These are phyloP conservation scores for Pelecanoides urinatrix DNA, from an alignment of 2,113 vertebrate species.

Conservation along the genomic window DNA sequence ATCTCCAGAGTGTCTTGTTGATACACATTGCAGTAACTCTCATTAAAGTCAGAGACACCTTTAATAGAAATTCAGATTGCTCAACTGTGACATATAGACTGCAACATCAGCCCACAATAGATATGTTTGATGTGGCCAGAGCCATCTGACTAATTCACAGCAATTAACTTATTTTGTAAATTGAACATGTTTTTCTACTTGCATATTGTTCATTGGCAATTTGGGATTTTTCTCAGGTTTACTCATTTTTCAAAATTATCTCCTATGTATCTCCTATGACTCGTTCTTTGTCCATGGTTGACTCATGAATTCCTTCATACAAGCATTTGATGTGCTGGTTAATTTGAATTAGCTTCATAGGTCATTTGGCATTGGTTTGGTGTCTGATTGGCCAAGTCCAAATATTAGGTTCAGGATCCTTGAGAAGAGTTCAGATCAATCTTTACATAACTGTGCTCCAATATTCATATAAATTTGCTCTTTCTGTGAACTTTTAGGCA, in stretches of 20 bases:
- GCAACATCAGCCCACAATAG: neutral
- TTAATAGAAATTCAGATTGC: neutral
- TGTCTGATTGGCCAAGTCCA: neutral
- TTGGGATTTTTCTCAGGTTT: constrained; percentile 46
- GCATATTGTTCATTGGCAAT: constrained; percentile 27
- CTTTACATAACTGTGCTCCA: neutral
- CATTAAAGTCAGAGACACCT: constrained; percentile 15
- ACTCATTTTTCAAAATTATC: constrained; percentile 35
- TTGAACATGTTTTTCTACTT: constrained; percentile 43
- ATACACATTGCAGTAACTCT: neutral
- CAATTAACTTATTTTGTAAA: constrained; percentile 46
- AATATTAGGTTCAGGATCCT: neutral
- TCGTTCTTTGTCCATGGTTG: constrained; percentile 41
- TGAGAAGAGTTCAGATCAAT: neutral
- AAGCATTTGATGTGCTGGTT: neutral
- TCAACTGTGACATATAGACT: constrained; percentile 1
- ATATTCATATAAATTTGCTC: neutral
- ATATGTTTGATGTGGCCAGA: constrained; percentile 21
- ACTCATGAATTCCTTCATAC: constrained; percentile 25
- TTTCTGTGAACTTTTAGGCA: neutral
- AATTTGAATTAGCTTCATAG: neutral
- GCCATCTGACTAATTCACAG: constrained; percentile 43
- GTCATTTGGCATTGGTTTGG: neutral
- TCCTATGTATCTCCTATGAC: constrained; percentile 18
- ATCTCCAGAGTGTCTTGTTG: neutral